Evolutionary conservation across 2,113 vertebrate species (phyloP).

Genomic region (Microcebus ravelobensis): DNA sequence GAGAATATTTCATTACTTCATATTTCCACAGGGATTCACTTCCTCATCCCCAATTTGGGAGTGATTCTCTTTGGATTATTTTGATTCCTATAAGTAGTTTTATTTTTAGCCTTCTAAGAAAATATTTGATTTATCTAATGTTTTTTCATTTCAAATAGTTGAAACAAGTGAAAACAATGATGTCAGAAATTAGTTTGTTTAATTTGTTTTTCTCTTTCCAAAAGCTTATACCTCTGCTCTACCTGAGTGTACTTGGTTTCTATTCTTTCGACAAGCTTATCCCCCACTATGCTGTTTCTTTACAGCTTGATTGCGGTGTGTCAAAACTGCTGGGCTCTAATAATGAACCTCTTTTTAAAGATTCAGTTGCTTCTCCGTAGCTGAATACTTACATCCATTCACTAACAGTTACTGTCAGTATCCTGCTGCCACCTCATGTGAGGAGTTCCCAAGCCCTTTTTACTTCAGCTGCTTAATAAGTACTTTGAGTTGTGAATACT

Average conservation of each 20-base stretch:
- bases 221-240: not conserved
- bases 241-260: constrained; percentile 6
- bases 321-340: constrained; percentile 63
- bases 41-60: not conserved
- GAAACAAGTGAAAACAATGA: constrained; percentile 27
- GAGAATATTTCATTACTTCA: not conserved
- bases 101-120: not conserved
- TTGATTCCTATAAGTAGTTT: not conserved
- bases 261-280: constrained; percentile 73
- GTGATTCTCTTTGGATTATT: not conserved
- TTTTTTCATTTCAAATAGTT: not conserved
- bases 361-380: constrained; percentile 40
- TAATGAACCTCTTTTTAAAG: constrained; percentile 61
- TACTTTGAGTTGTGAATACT: constrained; percentile 51
- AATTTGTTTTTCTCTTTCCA: constrained; percentile 35
- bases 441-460: constrained; percentile 50
- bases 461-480: constrained; percentile 49
- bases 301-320: constrained; percentile 51
- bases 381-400: constrained; percentile 58
- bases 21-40: not conserved
- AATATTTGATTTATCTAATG: not conserved
- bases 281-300: constrained; percentile 44
- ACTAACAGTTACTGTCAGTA: constrained; percentile 18
- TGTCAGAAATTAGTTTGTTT: constrained; percentile 11
- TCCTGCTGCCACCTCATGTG: constrained; percentile 37